These are phyloP conservation scores for Hydrozoanthus gracilis DNA, from an alignment of 92 coral and sea anemone genomes.

Conservation along the genomic window DNA sequence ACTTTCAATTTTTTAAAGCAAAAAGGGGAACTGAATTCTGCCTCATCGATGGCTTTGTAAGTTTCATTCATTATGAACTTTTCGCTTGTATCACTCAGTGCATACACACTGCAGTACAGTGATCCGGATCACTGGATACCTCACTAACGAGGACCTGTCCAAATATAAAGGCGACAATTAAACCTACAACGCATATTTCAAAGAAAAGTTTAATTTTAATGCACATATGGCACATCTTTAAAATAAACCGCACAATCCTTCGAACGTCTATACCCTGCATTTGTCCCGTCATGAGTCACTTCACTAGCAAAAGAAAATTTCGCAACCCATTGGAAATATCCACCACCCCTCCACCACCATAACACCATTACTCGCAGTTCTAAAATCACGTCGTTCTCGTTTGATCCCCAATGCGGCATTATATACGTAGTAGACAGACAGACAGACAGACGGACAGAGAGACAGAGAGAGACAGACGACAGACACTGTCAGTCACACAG, in stretches of 20 bases:
- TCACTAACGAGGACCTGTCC: constrained; percentile 2
- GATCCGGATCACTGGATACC: constrained; percentile 3
- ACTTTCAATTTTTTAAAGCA: not conserved
- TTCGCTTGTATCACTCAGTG: constrained; percentile 6
- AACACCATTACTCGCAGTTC: constrained; percentile 15
- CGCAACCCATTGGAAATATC: not conserved
- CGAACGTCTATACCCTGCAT: constrained; percentile 6
- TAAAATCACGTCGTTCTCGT: constrained; percentile 23
- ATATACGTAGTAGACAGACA: constrained; percentile 2
- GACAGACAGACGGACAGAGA: no score
- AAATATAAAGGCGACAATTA: constrained; percentile 2
- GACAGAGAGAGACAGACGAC: no score
- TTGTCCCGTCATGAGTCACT: constrained; percentile 3
- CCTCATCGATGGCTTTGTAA: constrained; percentile 21
- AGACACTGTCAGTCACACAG: not conserved
- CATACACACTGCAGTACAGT: constrained; percentile 6
- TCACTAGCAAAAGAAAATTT: constrained; percentile 2
- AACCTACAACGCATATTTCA: constrained; percentile 5
- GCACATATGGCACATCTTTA: no score
- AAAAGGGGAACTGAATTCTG: constrained; percentile 1
- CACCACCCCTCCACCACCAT: constrained; percentile 18
- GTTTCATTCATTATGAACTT: constrained; percentile 10
- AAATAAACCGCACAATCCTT: constrained; percentile 4
- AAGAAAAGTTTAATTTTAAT: no score
- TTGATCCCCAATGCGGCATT: constrained; percentile 8